phyloP scores from a whole-genome alignment of 2,888 invertebrate species.

The Mythimna impura region DNA sequence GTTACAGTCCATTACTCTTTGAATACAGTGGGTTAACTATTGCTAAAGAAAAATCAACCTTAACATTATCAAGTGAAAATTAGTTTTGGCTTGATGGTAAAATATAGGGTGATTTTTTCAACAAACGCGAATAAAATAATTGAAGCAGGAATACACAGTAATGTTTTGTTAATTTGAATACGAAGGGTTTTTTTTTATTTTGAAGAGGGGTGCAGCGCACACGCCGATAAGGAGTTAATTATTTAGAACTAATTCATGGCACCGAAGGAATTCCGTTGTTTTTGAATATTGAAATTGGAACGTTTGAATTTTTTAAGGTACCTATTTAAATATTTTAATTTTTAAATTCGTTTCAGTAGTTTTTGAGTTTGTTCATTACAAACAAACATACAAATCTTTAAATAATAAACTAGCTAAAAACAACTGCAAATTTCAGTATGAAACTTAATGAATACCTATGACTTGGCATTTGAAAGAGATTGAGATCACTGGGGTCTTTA shows the following conservation, averaged over 20 bases:
- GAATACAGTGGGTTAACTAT: conserved; percentile 15
- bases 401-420: too few species aligned
- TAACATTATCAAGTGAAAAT: rapidly evolving
- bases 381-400: too few species aligned
- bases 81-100: background rate
- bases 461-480: too few species aligned
- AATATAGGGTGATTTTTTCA: conserved; percentile 65
- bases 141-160: conserved; percentile 85
- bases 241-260: conserved; percentile 88
- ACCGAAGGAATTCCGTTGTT: conserved; percentile 79
- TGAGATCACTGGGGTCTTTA: too few species aligned
- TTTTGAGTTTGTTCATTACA: too few species aligned
- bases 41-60: conserved; percentile 48
- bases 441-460: too few species aligned
- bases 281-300: conserved; percentile 73
- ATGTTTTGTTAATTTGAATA: conserved; percentile 90
- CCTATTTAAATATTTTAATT: conserved; percentile 38
- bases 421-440: too few species aligned
- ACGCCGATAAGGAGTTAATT: conserved; percentile 88
- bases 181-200: conserved; percentile 78
- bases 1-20: conserved; percentile 58
- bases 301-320: conserved; percentile 50
- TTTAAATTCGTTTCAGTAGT: too few species aligned
- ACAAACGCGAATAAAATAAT: conserved; percentile 81
- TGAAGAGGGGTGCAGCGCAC: conserved; percentile 83